Percentiles rank a stretch among this genome's conserved stretches.
These are phyloP conservation scores for Ascaphus truei DNA, from an alignment of 2,113 vertebrate genomes.

Conservation along the genomic window DNA sequence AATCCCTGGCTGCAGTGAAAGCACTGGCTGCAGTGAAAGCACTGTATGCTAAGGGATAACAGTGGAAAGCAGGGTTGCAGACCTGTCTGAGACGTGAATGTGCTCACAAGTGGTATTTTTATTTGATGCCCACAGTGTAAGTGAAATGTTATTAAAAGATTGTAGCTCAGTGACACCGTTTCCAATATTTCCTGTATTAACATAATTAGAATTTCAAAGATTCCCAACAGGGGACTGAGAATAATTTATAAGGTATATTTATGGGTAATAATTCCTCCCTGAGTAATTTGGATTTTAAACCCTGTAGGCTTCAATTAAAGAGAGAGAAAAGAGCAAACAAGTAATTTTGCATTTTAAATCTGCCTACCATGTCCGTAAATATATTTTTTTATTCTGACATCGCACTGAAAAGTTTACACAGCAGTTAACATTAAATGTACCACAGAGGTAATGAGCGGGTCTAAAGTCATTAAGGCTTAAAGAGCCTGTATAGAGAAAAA, in stretches of 20 bases:
- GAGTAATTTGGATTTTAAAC: background rate
- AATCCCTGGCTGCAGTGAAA: no score
- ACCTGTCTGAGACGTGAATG: no score
- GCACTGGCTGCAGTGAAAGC: no score
- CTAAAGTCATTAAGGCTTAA: no score
- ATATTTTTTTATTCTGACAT: background rate
- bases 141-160: background rate
- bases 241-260: background rate
- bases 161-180: background rate
- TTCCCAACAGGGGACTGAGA: background rate
- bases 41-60: no score
- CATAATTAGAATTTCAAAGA: background rate
- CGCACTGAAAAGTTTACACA: no score
- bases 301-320: background rate
- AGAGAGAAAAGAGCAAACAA: background rate
- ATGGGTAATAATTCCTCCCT: background rate
- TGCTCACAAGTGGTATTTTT: no score
- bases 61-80: no score
- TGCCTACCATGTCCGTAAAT: background rate
- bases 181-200: background rate
- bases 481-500: no score
- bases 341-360: background rate
- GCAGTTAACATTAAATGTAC: no score
- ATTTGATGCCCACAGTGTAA: no score
- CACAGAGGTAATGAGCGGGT: no score